Evolutionary conservation across 2,888 invertebrate genomes (phyloP), one percentile per base, ranked within the genome.

Genomic region (Ormyrus pomaceus): DNA sequence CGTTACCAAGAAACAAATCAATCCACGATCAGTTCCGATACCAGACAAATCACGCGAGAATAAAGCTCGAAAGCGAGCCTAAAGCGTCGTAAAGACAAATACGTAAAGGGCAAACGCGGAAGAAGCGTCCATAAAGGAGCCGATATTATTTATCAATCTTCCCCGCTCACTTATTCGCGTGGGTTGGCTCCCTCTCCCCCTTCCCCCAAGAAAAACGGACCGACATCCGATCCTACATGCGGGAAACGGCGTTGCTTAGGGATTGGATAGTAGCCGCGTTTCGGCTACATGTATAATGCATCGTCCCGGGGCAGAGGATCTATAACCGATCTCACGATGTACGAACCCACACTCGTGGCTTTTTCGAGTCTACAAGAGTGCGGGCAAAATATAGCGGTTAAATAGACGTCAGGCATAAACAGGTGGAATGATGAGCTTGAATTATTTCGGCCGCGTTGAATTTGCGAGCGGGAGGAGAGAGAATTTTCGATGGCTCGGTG

Each of bases 101-200:
- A 4, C 34, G 34, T 34, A 34, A 34, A 34, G 34, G 34, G 34
- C 34, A 34, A 34, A 34, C 34, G 34, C 4, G 34, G 34, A 34
- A 34, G 34, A 3, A 34, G 34, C 0, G n/a, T 34, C 50, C 50
- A 50, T 68, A 80, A 77, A 73, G 83, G 83, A 84, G 86, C 85
- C 86, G 84, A 85, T 87, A 87, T 87, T 88, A 87, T 88, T 88
- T 87, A 88, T 87, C 87, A 85, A 87, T 88, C 84, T 84, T 83
- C 83, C 61, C 68, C 51, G 80, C 19, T 51, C 58, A 62, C 55
- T 77, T 46, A 62, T 11, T 10, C 46, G 34, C 55, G 80, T 45
- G 76, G 50, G 66, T 34, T 34, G 61, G 75, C 46, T 73, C 65
- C 34, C 34, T 2, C 0, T 2, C 3, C 34, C 34, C 34, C 34